Evolutionary conservation across 2,797 vertebrate species (phyloP).

Genomic region (Cottoperca gobio): DNA sequence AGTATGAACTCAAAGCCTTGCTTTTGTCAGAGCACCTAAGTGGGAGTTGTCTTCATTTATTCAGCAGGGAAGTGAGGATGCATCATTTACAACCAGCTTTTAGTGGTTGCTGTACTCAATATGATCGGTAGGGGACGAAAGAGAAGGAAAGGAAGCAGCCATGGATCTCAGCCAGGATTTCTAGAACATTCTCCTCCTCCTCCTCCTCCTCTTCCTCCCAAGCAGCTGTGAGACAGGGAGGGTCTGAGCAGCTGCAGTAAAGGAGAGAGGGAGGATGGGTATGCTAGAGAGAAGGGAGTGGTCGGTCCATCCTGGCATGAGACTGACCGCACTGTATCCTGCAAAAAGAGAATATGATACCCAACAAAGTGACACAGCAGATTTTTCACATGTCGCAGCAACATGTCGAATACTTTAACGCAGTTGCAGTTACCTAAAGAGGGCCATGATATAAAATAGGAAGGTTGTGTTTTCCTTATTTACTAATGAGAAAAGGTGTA

Average conservation of each 20-base stretch:
- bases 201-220: slow-evolving; percentile 23
- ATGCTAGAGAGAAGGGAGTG: slow-evolving; percentile 67
- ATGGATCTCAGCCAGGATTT: slow-evolving; percentile 44
- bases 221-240: slow-evolving; percentile 75
- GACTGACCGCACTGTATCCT: slow-evolving; percentile 47
- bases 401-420: neutral
- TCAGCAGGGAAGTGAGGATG: slow-evolving; percentile 18
- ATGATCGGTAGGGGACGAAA: slow-evolving; percentile 54
- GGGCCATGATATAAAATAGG: neutral
- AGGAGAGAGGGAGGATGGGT: slow-evolving; percentile 66
- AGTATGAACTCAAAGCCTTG: neutral
- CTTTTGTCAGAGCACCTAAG: neutral
- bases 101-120: slow-evolving; percentile 29
- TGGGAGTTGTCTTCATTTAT: slow-evolving; percentile 6
- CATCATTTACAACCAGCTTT: slow-evolving; percentile 24
- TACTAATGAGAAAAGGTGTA: neutral
- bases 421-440: neutral
- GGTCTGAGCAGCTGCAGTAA: slow-evolving; percentile 76
- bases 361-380: slow-evolving; percentile 26
- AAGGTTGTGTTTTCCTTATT: neutral
- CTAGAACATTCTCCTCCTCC: slow-evolving; percentile 57
- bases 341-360: slow-evolving; percentile 47
- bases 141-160: slow-evolving; percentile 48
- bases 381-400: slow-evolving; percentile 42
- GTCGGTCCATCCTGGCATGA: slow-evolving; percentile 68